These are phyloP conservation scores for Actinemys pallida DNA, from an alignment of 2,113 vertebrate species.

Conservation along the genomic window DNA sequence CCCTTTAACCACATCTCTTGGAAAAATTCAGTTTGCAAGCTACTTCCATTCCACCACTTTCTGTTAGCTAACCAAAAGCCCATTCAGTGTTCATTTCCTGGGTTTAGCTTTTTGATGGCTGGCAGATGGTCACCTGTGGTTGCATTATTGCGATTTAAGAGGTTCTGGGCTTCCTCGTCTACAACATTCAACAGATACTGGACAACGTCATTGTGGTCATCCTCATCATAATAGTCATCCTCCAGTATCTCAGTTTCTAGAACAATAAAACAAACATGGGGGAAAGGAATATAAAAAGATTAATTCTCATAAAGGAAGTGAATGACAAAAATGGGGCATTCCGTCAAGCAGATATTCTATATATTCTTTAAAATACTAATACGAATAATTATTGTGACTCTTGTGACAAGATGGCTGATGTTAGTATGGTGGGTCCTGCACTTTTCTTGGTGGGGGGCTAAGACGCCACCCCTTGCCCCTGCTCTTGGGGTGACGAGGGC, in stretches of 20 bases:
- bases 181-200: slow-evolving; percentile 84
- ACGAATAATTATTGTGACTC: neutral
- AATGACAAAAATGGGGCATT: neutral
- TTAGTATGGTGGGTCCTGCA: too few species aligned
- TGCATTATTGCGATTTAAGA: slow-evolving; percentile 72
- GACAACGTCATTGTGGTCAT: slow-evolving; percentile 85
- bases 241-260: slow-evolving; percentile 70
- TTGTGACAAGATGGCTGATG: neutral
- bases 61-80: neutral
- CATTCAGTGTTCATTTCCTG: neutral
- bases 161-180: slow-evolving; percentile 85
- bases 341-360: neutral
- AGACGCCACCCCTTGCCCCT: too few species aligned
- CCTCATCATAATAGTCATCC: slow-evolving; percentile 79
- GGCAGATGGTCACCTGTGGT: slow-evolving; percentile 39
- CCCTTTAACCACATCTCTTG: neutral
- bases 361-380: neutral
- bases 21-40: slow-evolving; percentile 1
- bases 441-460: too few species aligned
- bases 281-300: neutral
- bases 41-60: neutral
- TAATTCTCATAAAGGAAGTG: accelerated
- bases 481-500: too few species aligned
- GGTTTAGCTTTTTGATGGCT: neutral
- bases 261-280: slow-evolving; percentile 18